Base-by-base conservation (phyloP, 2,113 vertebrate species). In the Gallinago jamesoni region DNA sequence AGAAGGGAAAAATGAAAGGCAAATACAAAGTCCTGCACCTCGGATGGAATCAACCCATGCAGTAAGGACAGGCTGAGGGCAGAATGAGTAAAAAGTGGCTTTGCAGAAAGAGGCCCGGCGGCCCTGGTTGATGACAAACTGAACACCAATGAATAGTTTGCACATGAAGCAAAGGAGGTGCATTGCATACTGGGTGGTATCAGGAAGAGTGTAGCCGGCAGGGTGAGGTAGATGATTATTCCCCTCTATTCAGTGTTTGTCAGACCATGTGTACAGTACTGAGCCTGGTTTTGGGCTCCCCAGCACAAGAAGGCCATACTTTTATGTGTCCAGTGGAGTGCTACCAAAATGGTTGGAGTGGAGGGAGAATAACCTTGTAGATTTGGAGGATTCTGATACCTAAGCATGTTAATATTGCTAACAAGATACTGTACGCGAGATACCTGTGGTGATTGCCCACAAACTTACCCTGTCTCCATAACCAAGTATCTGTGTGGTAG, bases 1-100 rank as follows among this genome's bases (percentile, higher is more conserved):
- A 17, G 73, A 80, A 57, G 20, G 12, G 25, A 69, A 31, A 14
- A 88, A 33, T 28, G 30, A 67, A 85, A 90, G 47, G n/a, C 28
- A 77, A 37, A 21, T 52, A 12, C 4, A 3, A 19, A 70, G 41
- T 73, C 63, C 7, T 62, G 4, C 0, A 0, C 15, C 30, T 79
- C 45, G 21, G 15, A 6, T 90, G 59, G 57, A 90, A 57, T 77
- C 85, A 66, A 50, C 8, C 52, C 4, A 7, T 43, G 14, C 16
- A 53, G 39, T 73, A 72, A 21, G 23, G 76, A 10, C 12, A 56
- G 20, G 15, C 39, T 90, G 23, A 37, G 20, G 39, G 14, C 39
- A n/a, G 55, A 22, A 27, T 64, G 57, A 6, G 1, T 70, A 37
- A 31, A 53, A 64, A 83, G 24, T 12, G 43, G 30, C 24, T 85